A percentile compares a stretch with the other conserved stretches of the same genome.
These are phyloP conservation scores for Ooceraea biroi DNA, from an alignment of 1,140 invertebrate species.

Conservation along the genomic window DNA sequence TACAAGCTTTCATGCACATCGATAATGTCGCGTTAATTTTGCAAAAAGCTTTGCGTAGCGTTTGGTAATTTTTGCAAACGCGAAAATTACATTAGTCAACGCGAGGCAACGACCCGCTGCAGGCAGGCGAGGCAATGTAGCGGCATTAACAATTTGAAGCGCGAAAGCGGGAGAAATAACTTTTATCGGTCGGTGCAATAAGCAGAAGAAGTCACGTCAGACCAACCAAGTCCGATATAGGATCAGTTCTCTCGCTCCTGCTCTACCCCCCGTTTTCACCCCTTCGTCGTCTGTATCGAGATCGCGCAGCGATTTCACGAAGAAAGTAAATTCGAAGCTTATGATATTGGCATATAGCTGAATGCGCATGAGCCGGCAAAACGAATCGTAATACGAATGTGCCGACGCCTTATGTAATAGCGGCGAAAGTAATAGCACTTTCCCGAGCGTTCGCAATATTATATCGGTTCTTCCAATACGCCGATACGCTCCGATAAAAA, in stretches of 20 bases:
- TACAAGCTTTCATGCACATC: neutral
- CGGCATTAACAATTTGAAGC: constrained; percentile 38
- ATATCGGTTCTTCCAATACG: constrained; percentile 5
- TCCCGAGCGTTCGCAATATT: constrained; percentile 61
- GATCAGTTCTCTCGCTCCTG: constrained; percentile 36
- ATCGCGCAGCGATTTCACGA: constrained; percentile 55
- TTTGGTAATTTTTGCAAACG: neutral
- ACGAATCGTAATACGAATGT: constrained; percentile 61
- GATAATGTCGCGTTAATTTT: neutral
- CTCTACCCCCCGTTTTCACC: neutral
- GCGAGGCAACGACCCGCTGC: neutral
- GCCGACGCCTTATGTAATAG: constrained; percentile 66
- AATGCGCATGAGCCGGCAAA: constrained; percentile 43
- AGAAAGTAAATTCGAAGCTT: constrained; percentile 67
- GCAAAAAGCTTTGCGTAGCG: neutral
- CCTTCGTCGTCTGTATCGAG: constrained; percentile 10
- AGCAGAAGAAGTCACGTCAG: constrained; percentile 12
- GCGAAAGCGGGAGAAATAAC: constrained; percentile 39
- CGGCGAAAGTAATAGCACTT: constrained; percentile 56
- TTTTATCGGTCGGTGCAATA: constrained; percentile 23
- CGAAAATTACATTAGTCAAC: neutral
- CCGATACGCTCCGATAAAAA: constrained; percentile 22
- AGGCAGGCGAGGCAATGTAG: neutral
- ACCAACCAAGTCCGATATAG: constrained; percentile 38
- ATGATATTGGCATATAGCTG: constrained; percentile 52